phyloP scores from a whole-genome alignment of 2,888 invertebrate genomes.

The Tetragonisca angustula region DNA sequence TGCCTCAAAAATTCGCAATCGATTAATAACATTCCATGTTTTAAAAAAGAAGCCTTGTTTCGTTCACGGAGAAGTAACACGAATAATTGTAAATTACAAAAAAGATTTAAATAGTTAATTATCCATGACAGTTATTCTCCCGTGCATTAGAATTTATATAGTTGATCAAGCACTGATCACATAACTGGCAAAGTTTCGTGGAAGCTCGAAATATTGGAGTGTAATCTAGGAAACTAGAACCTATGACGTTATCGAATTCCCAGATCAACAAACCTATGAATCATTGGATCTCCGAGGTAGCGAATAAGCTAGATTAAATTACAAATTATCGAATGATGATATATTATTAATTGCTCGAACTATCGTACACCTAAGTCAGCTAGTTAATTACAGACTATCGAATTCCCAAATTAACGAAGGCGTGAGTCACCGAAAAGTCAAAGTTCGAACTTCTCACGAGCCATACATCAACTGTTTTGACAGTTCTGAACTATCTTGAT shows the following conservation, averaged over 20 bases:
- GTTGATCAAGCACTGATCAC: not conserved
- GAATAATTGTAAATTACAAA: not conserved
- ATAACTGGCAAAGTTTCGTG: conserved; percentile 5
- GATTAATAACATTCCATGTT: not conserved
- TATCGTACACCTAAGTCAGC: too few species aligned
- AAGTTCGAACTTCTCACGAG: too few species aligned
- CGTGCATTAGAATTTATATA: not conserved
- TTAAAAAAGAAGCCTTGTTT: not conserved
- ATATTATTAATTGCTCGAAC: too few species aligned
- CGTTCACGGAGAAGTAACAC: not conserved
- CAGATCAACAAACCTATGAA: not conserved
- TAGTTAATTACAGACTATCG: not conserved
- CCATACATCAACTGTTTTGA: too few species aligned
- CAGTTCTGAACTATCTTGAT: too few species aligned
- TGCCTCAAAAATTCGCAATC: too few species aligned
- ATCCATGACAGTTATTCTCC: not conserved
- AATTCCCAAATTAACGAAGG: not conserved
- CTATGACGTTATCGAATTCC: not conserved
- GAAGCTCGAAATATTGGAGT: not conserved
- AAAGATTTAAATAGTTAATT: not conserved
- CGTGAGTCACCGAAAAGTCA: too few species aligned
- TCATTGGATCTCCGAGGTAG: too few species aligned
- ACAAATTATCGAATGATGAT: not conserved
- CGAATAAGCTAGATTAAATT: not conserved
- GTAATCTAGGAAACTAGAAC: not conserved